Evolutionary conservation across 2,113 vertebrate species (phyloP), one percentile per base, ranked within the genome.

Genomic region (Coptodon rendalli): DNA sequence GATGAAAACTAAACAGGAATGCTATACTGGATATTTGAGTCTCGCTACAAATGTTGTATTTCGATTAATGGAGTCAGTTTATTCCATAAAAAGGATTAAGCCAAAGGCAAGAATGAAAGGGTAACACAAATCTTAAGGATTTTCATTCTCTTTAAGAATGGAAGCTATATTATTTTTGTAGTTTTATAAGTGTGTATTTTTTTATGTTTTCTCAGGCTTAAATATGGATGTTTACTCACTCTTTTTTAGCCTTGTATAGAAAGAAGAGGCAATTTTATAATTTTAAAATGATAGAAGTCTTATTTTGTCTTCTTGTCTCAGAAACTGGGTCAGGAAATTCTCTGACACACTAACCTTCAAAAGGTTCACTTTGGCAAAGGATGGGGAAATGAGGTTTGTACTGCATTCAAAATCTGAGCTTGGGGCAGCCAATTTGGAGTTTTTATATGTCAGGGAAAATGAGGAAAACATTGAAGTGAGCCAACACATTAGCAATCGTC

Each of bases 131-230:
- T 92, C 50, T 85, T 88, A 87, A 81, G 80, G 54, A 91, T 91
- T 93, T 89, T 89, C 71, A 56, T 94, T 93, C 90, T 90, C 86
- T 91, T 91, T 90, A 88, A 90, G 87, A 89, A 93, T 91, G 91
- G 89, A 50, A 87, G 43, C 29, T 91, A 81, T 93, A 90, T 68
- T 91, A 92, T 93, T 93, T 93, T 94, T 93, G 48, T 91, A 92
- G 85, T 92, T 92, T 93, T 91, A n/a, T 88, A 90, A 85, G 83
- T 94, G 81, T 63, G 79, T 94, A 78, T 90, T 92, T 89, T 86
- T 80, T 87, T 12, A 94, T 92, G 85, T 93, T 94, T 89, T 94
- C 93, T 96, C 94, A 95, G 94, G 94, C 93, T 91, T 91, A 86
- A 84, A 92, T 24, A 36, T 89, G 82, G 80, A 93, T 91, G 94